A percentile compares a stretch with the other conserved stretches of the same genome.
Conservation (phyloP, 1,140 invertebrate genomes). For the Brachionus calyciflorus region DNA sequence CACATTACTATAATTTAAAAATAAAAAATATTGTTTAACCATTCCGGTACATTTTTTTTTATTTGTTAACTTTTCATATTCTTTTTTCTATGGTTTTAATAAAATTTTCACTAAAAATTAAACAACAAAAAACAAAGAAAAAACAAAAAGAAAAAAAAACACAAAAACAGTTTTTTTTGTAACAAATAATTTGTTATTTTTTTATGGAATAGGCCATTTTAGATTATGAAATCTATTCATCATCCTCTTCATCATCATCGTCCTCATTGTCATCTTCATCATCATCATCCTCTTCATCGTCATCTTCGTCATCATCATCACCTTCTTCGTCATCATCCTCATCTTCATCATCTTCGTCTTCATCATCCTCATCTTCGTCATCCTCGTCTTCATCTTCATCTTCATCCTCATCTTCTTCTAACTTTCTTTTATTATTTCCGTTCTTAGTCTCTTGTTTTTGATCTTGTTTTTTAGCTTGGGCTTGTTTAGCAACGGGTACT, state of each 20-base stretch:
- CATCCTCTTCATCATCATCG: conserved; percentile 12
- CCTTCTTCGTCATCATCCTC: background rate
- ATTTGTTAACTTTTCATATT: too few species aligned
- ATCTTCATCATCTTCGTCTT: conserved; percentile 13
- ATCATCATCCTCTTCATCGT: conserved; percentile 10
- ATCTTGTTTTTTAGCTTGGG: background rate
- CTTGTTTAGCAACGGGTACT: background rate
- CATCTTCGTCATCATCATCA: background rate
- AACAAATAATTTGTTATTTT: too few species aligned
- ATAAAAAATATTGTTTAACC: too few species aligned
- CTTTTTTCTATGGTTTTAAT: too few species aligned
- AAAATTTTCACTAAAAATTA: too few species aligned
- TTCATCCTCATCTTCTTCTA: background rate
- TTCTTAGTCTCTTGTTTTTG: background rate
- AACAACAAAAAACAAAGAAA: too few species aligned
- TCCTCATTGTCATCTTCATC: background rate
- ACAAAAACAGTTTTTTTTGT: too few species aligned
- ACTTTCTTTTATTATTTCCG: conserved; percentile 7
- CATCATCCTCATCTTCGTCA: background rate
- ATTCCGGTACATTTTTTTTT: too few species aligned
- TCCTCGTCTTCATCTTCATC: conserved; percentile 20
- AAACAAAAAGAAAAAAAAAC: too few species aligned
- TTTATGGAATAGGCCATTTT: too few species aligned
- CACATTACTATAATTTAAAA: too few species aligned
- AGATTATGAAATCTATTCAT: background rate